Conservation (phyloP, 2,797 vertebrate genomes). For the Argentina silus region DNA sequence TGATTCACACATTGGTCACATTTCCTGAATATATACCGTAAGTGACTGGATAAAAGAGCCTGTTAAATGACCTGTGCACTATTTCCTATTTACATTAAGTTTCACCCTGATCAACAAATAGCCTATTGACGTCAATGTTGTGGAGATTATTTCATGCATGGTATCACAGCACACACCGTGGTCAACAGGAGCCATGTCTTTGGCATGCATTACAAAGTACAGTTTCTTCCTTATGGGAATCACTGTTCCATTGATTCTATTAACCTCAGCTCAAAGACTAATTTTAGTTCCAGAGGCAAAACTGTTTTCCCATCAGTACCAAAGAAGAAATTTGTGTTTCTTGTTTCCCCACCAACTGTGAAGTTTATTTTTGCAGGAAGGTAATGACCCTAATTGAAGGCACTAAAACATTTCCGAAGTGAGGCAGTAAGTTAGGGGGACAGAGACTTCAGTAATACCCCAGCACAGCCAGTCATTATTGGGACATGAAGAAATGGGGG, state of each 20-base stretch:
- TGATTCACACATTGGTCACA: no score
- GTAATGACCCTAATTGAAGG: slow-evolving; percentile 68
- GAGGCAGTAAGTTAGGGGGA: slow-evolving; percentile 45
- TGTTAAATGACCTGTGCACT: no score
- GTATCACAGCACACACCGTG: neutral
- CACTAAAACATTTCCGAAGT: slow-evolving; percentile 60
- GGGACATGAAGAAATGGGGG: neutral
- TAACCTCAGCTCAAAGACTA: slow-evolving; percentile 27
- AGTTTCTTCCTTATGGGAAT: slow-evolving; percentile 22
- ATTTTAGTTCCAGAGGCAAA: slow-evolving; percentile 36
- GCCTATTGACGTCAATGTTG: no score
- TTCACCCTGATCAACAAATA: neutral
- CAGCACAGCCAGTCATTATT: slow-evolving; percentile 34
- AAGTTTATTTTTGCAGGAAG: slow-evolving; percentile 68
- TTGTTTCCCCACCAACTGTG: slow-evolving; percentile 54
- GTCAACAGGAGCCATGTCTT: neutral
- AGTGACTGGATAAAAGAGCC: no score
- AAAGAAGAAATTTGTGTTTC: slow-evolving; percentile 46
- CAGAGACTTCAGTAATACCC: slow-evolving; percentile 40
- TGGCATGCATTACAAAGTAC: slow-evolving; percentile 21
- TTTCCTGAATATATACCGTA: no score
- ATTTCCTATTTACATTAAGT: neutral
- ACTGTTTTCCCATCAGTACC: slow-evolving; percentile 12
- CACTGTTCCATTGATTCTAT: slow-evolving; percentile 18
- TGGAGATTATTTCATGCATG: neutral